Base-by-base conservation (phyloP, 2,888 invertebrate species). In the Malthinus flaveolus region DNA sequence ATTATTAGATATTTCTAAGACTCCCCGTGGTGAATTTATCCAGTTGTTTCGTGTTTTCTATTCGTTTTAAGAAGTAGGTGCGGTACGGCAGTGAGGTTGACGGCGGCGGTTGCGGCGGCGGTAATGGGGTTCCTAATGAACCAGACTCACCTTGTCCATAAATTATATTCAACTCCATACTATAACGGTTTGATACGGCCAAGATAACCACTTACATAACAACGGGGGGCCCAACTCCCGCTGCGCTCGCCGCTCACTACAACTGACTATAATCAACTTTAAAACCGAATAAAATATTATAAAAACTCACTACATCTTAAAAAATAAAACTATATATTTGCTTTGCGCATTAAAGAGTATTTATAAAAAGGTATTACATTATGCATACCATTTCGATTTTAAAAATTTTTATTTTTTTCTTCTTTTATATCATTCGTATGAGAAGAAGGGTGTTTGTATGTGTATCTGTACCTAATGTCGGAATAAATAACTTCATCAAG, bases 121-220 rank as follows among this genome's bases (percentile, higher is more conserved):
- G 72, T 71, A 70, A 70, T 70, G 73, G 73, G 73, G 69, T 69
- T 75, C 77, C 77, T 78, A 78, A 78, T 78, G 78, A 78, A 78
- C 75, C 77, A 74, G 76, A 72, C 78, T 78, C 77, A 78, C 75
- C 77, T 78, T 76, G 75, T 75, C 78, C 77, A 79, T 79, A 79
- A 79, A 79, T 79, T 78, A 79, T 76, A 74, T 70, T 73, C 73
- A 75, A 76, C 77, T 78, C 75, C 77, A 78, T 77, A 78, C 76
- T 76, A 78, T 78, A 78, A 78, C 78, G 78, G 78, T 78, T 75
- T 73, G 79, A 78, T 78, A 78, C 76, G 78, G 78, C 77, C 78
- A 74, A 78, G 78, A 78, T 78, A 78, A 78, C 77, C 78, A 76
- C 77, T 77, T 73, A 74, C 75, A 75, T 72, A 74, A 69, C 78